Evolutionary conservation across 2,113 vertebrate species (phyloP).

Genomic region (Psophia crepitans): DNA sequence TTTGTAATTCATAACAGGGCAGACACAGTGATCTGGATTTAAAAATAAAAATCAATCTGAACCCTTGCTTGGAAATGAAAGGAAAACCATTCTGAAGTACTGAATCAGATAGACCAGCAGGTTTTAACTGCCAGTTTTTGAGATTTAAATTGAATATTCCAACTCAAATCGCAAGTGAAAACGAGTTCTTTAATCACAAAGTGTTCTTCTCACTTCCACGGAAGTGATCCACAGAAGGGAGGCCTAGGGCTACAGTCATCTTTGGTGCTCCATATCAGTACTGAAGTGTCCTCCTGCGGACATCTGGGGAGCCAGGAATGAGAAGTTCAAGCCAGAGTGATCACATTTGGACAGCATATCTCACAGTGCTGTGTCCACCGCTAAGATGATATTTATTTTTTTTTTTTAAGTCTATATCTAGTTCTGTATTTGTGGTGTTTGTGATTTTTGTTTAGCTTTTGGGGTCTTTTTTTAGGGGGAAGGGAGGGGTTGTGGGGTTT

Average conservation of each 20-base stretch:
- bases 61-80: neutral
- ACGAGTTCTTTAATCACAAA: neutral
- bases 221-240: neutral
- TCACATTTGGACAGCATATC: neutral
- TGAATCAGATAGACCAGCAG: slow-evolving; percentile 17
- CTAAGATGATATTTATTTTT: neutral
- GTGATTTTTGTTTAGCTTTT: too few relatives aligned
- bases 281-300: neutral
- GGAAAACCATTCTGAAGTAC: neutral
- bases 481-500: too few relatives aligned
- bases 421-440: neutral
- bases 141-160: slow-evolving; percentile 14
- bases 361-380: neutral
- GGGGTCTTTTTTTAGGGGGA: too few relatives aligned
- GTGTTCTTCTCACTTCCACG: neutral
- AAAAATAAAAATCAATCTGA: slow-evolving; percentile 43
- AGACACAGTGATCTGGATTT: slow-evolving; percentile 21
- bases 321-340: neutral
- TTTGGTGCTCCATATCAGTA: neutral
- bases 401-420: neutral
- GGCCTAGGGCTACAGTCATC: neutral
- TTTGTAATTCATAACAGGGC: neutral
- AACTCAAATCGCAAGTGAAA: neutral
- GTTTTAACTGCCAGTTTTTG: neutral
- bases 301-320: neutral